Evolutionary conservation across 2,797 vertebrate species (phyloP), one percentile per base, ranked within the genome.

Genomic region (Delichon dasypus): DNA sequence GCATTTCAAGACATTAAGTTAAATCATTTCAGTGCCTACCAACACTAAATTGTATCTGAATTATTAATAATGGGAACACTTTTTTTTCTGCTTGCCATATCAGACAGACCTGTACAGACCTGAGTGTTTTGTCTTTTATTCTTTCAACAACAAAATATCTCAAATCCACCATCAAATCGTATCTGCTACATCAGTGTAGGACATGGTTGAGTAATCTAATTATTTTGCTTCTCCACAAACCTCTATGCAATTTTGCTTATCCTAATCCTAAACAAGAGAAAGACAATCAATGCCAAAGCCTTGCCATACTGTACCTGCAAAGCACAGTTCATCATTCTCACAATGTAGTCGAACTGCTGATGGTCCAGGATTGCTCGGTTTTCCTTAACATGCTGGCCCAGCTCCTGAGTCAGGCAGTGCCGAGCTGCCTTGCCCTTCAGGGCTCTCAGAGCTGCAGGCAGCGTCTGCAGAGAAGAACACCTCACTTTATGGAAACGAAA

Each of bases 281-380:
- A 55, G 62, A 32, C 34, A 89, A 64, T 0, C 34, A 45, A 91
- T 42, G 72, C 48, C 42, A 67, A 74, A 85, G 47, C 5, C 40
- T 53, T 83, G 57, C 17, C 25, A 23, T 2, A 72, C 32, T 25
- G 89, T 98, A 99, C 99, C 99, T 99, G 99, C 51, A 99, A 97
- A 74, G 99, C 98, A 93, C 99, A 99, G 97, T 99, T 99, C 98
- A 99, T 99, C 99, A 99, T 99, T 70, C 99, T 98, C 89, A 99
- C 97, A 42, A 98, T 97, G 95, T 99, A 99, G 97, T 99, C 99
- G 71, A 99, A 99, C 98, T 99, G 99, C 51, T 99, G 99, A 94
- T 99, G 99, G 97, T 99, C 99, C 97, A 99, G 94, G 84, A 99
- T 99, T 51, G 99, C 98, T 5, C 99, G 98, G 95, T 99, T 99